Base-by-base conservation (phyloP, 2,888 invertebrate genomes). In the Clitarchus hookeri region DNA sequence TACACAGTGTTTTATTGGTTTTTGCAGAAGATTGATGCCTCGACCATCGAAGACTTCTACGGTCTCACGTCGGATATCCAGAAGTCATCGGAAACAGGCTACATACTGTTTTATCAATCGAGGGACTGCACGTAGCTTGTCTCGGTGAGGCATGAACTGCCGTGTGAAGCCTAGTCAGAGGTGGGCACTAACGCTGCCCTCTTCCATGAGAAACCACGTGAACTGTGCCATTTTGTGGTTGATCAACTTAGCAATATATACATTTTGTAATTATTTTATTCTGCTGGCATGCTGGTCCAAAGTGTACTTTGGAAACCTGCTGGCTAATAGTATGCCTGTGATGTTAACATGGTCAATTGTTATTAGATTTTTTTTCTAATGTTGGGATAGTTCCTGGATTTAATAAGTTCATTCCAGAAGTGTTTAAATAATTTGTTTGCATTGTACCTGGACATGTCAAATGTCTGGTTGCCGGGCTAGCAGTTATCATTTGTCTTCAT, bases 11-110 rank as follows among this genome's bases (percentile, higher is more conserved):
- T 65, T 19, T 19, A 78, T 87, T 89, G 89, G 88, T 88, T 87
- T 88, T 93, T 94, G 25, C 93, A 98, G 98, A 99, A 99, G 96
- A 99, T 99, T 90, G 99, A 99, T 91, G 98, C 98, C 86, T 98
- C 98, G 87, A 96, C 98, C 89, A 99, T 99, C 92, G 99, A 99
- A 94, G 99, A 99, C 92, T 99, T 99, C 93, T 99, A 99, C 93
- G 99, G 99, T 91, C 95, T 99, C 91, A 98, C 99, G 87, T 98
- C 98, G 88, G 99, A 99, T 92, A 97, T 98, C 91, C 99, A 99
- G 92, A 99, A 99, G 93, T 99, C 98, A 89, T 99, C 99, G 78
- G 99, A 99, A 93, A 99, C 99, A 86, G 99, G 99, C 90, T 99
- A 99, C 93, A 99, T 99, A 91, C 93, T 99, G 90, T 99, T 99